Conservation (phyloP, 2,888 invertebrate species). For the Nyleta sp. region DNA sequence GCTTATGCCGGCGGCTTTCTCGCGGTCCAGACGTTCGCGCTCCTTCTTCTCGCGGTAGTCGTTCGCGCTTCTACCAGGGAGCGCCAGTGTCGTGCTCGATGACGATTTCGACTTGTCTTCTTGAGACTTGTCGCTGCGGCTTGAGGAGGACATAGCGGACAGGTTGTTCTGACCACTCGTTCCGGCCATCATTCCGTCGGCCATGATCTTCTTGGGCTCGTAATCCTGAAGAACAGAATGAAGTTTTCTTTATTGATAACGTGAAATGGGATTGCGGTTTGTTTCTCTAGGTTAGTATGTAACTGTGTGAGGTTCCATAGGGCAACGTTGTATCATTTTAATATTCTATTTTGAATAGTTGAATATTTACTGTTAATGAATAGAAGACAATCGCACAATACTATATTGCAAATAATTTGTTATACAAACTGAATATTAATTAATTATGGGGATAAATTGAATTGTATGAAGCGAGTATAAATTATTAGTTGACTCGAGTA, state of each 20-base stretch:
- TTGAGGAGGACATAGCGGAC: neutral
- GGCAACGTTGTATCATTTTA: too few species aligned
- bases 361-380: too few species aligned
- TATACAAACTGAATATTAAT: too few species aligned
- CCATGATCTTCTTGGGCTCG: constrained; percentile 25
- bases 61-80: neutral
- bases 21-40: constrained; percentile 85
- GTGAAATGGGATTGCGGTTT: too few species aligned
- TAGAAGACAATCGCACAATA: too few species aligned
- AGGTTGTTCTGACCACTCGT: constrained; percentile 24
- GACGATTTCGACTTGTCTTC: constrained; percentile 69
- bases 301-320: too few species aligned
- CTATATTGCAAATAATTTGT: too few species aligned
- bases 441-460: too few species aligned
- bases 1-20: constrained; percentile 75
- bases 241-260: neutral
- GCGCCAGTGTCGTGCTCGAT: neutral
- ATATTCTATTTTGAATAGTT: too few species aligned
- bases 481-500: neutral
- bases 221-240: constrained; percentile 6
- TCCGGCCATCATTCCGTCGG: constrained; percentile 14
- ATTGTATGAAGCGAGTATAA: neutral
- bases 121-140: neutral
- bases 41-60: constrained; percentile 86
- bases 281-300: neutral